phyloP scores from a whole-genome alignment of 2,797 vertebrate species.

The Rhinella marina region DNA sequence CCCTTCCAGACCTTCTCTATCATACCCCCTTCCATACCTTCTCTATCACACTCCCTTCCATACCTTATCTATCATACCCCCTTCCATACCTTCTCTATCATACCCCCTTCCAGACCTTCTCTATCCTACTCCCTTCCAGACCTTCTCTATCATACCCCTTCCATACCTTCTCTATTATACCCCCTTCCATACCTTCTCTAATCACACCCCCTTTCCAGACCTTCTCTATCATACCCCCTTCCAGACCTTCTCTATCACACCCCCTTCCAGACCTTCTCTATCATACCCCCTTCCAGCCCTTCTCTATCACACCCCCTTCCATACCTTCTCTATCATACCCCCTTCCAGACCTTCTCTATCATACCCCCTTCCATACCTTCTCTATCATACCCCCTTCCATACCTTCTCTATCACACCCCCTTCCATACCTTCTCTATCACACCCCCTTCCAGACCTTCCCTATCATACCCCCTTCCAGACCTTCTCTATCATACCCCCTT shows the following conservation, averaged over 20 bases:
- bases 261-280: neutral
- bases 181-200: neutral
- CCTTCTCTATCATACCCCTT: neutral
- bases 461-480: too few species aligned
- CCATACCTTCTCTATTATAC: neutral
- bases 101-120: neutral
- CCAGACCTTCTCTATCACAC: neutral
- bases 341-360: neutral
- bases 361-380: neutral
- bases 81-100: neutral
- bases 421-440: neutral
- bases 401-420: neutral
- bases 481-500: neutral
- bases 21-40: neutral
- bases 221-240: too few species aligned
- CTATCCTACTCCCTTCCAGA: neutral
- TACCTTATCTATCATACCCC: conserved; percentile 1
- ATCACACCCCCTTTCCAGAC: too few species aligned
- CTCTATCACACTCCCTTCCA: neutral
- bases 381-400: neutral
- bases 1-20: conserved; percentile 12
- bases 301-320: neutral
- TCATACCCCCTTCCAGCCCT: neutral
- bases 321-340: neutral
- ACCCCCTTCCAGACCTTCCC: too few species aligned